phyloP scores from a whole-genome alignment of 2,113 vertebrate genomes.

The Ceyx melanurus region DNA sequence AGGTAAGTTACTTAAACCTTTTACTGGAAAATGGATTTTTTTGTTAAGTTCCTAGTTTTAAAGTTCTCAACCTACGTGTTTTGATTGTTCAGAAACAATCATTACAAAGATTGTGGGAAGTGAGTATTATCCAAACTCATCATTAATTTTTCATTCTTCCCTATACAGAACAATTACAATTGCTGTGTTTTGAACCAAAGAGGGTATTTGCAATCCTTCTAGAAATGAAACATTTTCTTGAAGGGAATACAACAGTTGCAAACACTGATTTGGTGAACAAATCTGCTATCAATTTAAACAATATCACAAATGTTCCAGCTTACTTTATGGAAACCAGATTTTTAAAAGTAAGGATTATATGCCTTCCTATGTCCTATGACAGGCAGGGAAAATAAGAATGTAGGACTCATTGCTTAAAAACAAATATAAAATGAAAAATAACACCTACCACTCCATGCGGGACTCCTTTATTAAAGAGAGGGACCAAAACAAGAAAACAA shows the following conservation, averaged over 20 bases:
- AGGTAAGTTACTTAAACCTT: neutral
- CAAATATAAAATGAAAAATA: neutral
- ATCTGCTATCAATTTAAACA: neutral
- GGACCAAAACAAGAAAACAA: neutral
- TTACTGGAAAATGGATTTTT: neutral
- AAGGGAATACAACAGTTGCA: neutral
- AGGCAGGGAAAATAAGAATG: neutral
- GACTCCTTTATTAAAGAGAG: neutral
- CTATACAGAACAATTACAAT: neutral
- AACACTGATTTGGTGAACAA: neutral
- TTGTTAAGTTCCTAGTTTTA: neutral
- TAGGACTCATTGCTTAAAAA: neutral
- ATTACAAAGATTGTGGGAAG: neutral
- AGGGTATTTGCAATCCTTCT: neutral
- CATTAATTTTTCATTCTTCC: neutral
- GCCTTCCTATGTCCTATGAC: neutral
- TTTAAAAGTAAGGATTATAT: neutral
- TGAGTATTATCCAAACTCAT: neutral
- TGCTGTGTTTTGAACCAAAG: neutral
- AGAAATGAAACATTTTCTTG: neutral
- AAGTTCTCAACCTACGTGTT: neutral
- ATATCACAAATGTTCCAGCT: neutral
- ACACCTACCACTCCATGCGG: fast-evolving
- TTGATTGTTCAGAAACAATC: neutral
- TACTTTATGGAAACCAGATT: neutral